Evolutionary conservation across 1,140 invertebrate genomes (phyloP), one percentile per base, ranked within the genome.

Genomic region (Riptortus pedestris): DNA sequence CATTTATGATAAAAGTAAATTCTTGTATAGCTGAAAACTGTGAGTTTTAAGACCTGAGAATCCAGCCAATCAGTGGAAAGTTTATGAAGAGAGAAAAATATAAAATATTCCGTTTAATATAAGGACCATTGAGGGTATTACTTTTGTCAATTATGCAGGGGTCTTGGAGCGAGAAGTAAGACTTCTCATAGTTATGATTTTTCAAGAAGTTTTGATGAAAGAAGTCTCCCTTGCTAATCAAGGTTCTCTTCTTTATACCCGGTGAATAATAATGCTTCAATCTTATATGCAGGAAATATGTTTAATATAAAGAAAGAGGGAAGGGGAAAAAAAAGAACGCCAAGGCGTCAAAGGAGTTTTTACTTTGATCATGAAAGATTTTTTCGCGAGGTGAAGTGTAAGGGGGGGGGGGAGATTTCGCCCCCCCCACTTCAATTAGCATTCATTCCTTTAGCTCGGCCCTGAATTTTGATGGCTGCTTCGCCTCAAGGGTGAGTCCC

Each of bases 211-310:
- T 59, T 59, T 59, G 28, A 59, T 59, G 62, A 47, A 26, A 22
- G 62, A 28, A 38, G 22, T 61, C 31, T 20, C 18, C 48, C 18
- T n/a, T 51, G 31, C 28, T 59, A 59, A 59, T 33, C 57, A 38
- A n/a, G 57, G 7, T 24, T 12, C 57, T 59, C 57, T 55, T 55
- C 51, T 55, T 47, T 45, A 48, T 24, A 45, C 33, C 22, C 24
- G 26, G 24, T 24, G 47, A 62, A 62, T 62, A 51, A 51, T 62
- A 62, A 62, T 62, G 62, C 7, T 48, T 4, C 62, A 63, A 63
- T 63, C 62, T 63, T 63, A 63, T 63, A 63, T 63, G 62, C 62
- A 55, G 48, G n/a, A 55, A 63, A 57, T 63, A 63, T 63, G 62
- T 55, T 63, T 63, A 63, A 63, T 63, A 63, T 31, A 57, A 55